These are phyloP conservation scores for Calameuta pallipes DNA, from an alignment of 2,888 invertebrate genomes.

Conservation along the genomic window DNA sequence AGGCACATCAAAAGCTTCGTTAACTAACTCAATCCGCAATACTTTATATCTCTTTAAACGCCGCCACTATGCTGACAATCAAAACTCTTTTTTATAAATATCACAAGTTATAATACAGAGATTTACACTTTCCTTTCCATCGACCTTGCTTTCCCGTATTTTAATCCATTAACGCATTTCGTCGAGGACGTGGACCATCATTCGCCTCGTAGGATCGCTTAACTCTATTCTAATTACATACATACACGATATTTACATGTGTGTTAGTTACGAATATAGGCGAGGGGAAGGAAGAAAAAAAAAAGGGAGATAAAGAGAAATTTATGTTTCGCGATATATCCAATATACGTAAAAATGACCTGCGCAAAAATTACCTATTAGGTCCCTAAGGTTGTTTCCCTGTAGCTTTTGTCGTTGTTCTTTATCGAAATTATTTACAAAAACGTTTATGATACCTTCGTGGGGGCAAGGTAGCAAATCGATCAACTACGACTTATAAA, in stretches of 20 bases:
- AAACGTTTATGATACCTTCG: slow-evolving; percentile 2
- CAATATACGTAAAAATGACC: neutral
- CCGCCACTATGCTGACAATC: neutral
- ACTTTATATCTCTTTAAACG: slow-evolving; percentile 14
- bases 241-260: slow-evolving; percentile 63
- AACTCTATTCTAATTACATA: slow-evolving; percentile 60
- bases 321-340: slow-evolving; percentile 1
- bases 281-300: slow-evolving; percentile 17
- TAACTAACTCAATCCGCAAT: neutral
- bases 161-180: neutral
- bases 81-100: slow-evolving; percentile 51
- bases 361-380: neutral
- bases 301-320: slow-evolving; percentile 20
- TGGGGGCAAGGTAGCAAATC: slow-evolving; percentile 25
- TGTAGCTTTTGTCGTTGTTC: neutral
- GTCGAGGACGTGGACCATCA: neutral
- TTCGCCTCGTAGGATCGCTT: slow-evolving; percentile 25
- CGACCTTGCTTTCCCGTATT: neutral
- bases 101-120: slow-evolving; percentile 61
- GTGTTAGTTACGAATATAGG: slow-evolving; percentile 29
- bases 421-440: neutral
- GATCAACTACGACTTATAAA: slow-evolving; percentile 57
- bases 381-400: neutral
- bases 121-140: slow-evolving; percentile 50
- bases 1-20: neutral